A percentile compares a stretch with the other conserved stretches of the same genome.
Evolutionary conservation across 2,797 vertebrate species (phyloP).

Genomic region (Carcharodon carcharias): DNA sequence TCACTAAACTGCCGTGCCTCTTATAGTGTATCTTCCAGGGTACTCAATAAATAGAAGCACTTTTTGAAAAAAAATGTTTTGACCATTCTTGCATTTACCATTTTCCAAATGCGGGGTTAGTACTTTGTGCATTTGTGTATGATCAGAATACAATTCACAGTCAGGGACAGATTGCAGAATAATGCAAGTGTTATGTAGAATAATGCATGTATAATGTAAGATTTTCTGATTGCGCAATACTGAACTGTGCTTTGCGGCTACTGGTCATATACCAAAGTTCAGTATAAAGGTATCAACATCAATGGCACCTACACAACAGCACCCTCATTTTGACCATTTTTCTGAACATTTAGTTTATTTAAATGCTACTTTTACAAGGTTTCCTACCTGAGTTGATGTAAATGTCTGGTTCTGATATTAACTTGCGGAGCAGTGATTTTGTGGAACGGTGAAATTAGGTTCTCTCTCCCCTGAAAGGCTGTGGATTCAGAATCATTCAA

Average conservation of each 20-base stretch:
- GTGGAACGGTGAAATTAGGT: neutral
- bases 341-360: neutral
- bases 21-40: neutral
- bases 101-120: neutral
- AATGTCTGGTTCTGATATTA: neutral
- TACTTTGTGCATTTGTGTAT: neutral
- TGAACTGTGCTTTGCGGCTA: neutral
- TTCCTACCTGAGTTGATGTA: neutral
- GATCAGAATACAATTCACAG: neutral
- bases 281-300: neutral
- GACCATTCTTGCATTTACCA: neutral
- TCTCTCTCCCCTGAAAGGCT: neutral
- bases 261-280: neutral
- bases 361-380: neutral
- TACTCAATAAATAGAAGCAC: neutral
- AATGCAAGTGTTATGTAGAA: neutral
- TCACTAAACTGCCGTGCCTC: neutral
- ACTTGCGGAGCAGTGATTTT: neutral
- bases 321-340: neutral
- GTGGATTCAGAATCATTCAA: neutral
- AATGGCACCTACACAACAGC: neutral
- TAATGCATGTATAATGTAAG: neutral
- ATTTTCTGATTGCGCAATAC: neutral
- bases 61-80: neutral
- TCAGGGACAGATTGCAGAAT: neutral